Evolutionary conservation across 2,113 vertebrate species (phyloP).

Genomic region (Anoplopoma fimbria): DNA sequence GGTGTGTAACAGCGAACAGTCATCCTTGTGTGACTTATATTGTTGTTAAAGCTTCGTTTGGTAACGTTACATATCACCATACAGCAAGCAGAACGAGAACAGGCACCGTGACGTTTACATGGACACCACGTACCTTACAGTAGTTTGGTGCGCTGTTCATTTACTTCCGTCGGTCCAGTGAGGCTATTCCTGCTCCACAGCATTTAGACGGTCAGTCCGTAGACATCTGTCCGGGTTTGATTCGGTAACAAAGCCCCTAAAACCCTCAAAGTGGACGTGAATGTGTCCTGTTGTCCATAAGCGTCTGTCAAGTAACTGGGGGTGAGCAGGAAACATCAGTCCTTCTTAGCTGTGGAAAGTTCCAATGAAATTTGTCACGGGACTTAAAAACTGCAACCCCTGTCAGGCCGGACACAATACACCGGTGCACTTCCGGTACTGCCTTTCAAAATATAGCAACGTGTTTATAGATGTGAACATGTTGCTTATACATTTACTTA

Average conservation of each 20-base stretch:
- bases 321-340: constrained; percentile 74
- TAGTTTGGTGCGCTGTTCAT: constrained; percentile 49
- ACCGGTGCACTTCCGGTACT: not conserved
- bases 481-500: not conserved
- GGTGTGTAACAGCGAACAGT: not conserved
- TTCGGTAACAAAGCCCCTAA: not conserved
- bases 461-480: too few species aligned
- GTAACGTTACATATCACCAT: not conserved
- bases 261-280: not conserved
- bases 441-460: constrained; percentile 48
- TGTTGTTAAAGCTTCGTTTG: not conserved
- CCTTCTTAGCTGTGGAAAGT: constrained; percentile 70
- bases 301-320: constrained; percentile 27
- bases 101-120: constrained; percentile 19
- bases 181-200: constrained; percentile 36
- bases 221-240: not conserved
- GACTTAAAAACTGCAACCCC: constrained; percentile 50
- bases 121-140: constrained; percentile 78
- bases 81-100: not conserved
- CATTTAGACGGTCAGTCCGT: not conserved
- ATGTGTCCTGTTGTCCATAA: not conserved
- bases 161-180: constrained; percentile 29
- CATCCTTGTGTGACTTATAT: not conserved
- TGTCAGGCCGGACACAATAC: fast-evolving
- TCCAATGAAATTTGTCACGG: constrained; percentile 84